These are phyloP conservation scores for Rhaphigaster nebulosa DNA, from an alignment of 2,888 invertebrate genomes.

Conservation along the genomic window DNA sequence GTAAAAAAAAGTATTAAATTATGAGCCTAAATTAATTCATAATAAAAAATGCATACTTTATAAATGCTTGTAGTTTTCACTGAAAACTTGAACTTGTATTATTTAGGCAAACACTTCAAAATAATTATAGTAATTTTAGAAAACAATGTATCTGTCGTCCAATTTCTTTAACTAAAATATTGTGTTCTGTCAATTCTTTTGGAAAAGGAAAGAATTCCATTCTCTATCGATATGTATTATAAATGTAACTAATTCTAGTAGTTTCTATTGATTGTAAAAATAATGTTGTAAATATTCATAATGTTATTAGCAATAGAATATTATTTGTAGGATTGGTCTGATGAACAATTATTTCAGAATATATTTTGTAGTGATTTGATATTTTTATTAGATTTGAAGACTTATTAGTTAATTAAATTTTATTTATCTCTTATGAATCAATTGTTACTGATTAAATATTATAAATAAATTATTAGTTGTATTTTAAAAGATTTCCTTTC, in stretches of 20 bases:
- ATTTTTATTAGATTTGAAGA: not conserved
- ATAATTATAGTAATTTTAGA: not conserved
- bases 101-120: not conserved
- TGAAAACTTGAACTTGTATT: not conserved
- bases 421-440: not conserved
- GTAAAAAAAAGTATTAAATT: too few relatives aligned
- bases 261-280: slow-evolving; percentile 3
- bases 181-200: not conserved
- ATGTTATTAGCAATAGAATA: not conserved
- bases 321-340: not conserved
- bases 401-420: not conserved
- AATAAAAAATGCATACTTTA: not conserved
- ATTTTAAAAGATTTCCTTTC: not conserved
- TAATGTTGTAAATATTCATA: not conserved
- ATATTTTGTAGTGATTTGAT: not conserved
- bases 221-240: not conserved
- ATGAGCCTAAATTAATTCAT: not conserved
- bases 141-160: not conserved
- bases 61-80: not conserved
- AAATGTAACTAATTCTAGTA: not conserved
- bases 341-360: not conserved
- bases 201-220: not conserved
- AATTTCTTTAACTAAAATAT: not conserved
- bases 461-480: not conserved
- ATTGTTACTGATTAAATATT: not conserved